Base-by-base conservation (phyloP, 2,888 invertebrate species). In the Diadromus collaris region DNA sequence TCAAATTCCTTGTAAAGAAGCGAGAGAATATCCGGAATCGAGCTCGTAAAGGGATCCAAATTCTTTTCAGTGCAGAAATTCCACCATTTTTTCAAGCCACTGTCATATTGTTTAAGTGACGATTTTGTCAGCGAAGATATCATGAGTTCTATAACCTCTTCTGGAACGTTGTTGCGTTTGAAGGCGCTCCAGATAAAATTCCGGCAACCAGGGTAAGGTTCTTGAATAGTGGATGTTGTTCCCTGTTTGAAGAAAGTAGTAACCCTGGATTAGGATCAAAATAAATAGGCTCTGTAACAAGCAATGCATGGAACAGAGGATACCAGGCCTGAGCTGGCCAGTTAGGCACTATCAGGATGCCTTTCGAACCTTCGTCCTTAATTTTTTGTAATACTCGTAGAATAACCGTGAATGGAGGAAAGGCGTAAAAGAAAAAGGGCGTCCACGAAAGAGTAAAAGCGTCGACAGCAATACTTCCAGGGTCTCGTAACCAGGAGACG, bases 401-500 rank as follows among this genome's bases (percentile, higher is more conserved):
- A 32, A 75, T 69, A 9, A 69, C 41, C 41, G 21, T 16, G 19
- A 69, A 64, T 2, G 69, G 58, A 16, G 63, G 75, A 63, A 69
- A 69, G 0, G 69, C 69, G 68, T 68, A 63, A 63, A 63, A 58
- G 38, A 48, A 63, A 21, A 29, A 29, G 32, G 60, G 16, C 9
- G 6, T 21, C 67, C 74, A 74, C 6, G 67, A 29, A 9, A 74
- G n/a, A 1, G 74, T 74, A 67, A 67, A 74, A 6, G 74, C 60
- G 65, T 67, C 67, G 44, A 74, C 67, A n/a, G 78, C 69, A 34
- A 79, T 29, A 9, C 83, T 78, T 16, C 72, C 71, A 6, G 85
- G 82, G 64, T 86, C 84, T 58, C 71, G 75, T 16, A 71, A 41
- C 83, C 85, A 86, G 9, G 85, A 87, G 44, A 86, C 64, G 41